Evolutionary conservation across 2,888 invertebrate species (phyloP), one percentile per base, ranked within the genome.

Genomic region (Hemistola chrysoprasaria): DNA sequence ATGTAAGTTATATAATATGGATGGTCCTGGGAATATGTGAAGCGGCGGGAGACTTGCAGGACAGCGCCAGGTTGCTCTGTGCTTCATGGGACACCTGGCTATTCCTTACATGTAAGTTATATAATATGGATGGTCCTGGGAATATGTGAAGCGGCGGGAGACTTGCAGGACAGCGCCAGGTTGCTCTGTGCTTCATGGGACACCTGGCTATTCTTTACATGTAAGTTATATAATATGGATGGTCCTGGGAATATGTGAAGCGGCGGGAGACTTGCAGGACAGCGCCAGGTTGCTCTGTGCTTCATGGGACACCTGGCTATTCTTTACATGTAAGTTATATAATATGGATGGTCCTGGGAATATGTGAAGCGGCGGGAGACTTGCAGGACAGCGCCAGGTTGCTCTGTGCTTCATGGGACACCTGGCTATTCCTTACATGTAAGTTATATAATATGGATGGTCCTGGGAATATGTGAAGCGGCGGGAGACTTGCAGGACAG

Each of bases 41-140:
- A 59, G 90, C 91, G 6, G 92, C 92, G 0, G 89, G 91, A 23
- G 79, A 78, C 47, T 64, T 93, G 52, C 90, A 92, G 65, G 90
- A 91, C 65, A 91, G 93, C 40, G 93, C 93, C 1, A 78, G 89
- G 20, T 79, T 91, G 34, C 92, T 94, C 29, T 92, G 93, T 55
- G 93, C 93, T 0, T 92, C 93, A 1, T 95, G 95, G 95, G 95
- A 95, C 65, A 92, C 95, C 6, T 91, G 93, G 79, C 71, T 94
- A 0, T 95, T 95, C 71, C 89, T 94, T 6, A 80, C 91, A 26
- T 70, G 94, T 94, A 72, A 90, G 92, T 90, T 9, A 8, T 8
- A n/a, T n/a, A 9, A 64, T 95, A 9, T 92, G 94, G 22, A 93
- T 96, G 92, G 83, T 94, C 46, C 79, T 92, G 11, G 91, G 95